Evolutionary conservation across 2,113 vertebrate species (phyloP).

Genomic region (Dasyurus viverrinus): DNA sequence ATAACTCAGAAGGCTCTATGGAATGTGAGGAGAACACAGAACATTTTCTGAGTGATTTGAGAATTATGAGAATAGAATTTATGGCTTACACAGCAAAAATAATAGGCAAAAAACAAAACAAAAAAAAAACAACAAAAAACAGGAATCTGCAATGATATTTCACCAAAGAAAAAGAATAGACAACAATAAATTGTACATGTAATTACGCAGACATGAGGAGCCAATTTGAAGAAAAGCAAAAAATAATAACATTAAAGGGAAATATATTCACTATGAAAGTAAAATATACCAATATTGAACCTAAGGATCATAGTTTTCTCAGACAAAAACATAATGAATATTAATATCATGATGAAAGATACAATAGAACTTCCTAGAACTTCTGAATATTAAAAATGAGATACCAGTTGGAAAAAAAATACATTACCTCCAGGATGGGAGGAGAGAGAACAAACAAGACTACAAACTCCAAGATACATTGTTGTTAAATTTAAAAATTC

Average conservation of each 20-base stretch:
- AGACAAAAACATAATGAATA: background rate
- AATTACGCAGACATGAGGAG: background rate
- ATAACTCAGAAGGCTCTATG: background rate
- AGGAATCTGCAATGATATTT: background rate
- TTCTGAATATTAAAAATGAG: background rate
- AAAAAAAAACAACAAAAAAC: too few species aligned
- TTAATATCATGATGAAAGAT: background rate
- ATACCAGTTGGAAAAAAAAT: background rate
- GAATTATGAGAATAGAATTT: background rate
- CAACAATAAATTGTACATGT: background rate
- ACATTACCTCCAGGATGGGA: background rate
- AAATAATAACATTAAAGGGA: too few species aligned
- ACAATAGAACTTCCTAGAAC: background rate
- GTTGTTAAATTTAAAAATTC: background rate
- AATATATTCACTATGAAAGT: too few species aligned
- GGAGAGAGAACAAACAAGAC: background rate
- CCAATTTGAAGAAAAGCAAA: background rate
- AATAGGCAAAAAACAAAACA: background rate
- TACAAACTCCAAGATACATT: background rate
- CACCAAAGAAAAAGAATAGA: background rate
- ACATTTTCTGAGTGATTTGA: background rate
- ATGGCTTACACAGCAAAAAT: background rate
- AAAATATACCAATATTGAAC: background rate
- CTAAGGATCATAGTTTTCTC: background rate
- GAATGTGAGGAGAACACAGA: background rate